Percentiles rank a stretch among this genome's conserved stretches.
Conservation (phyloP, 2,888 invertebrate genomes). For the Epistrophe eligans region DNA sequence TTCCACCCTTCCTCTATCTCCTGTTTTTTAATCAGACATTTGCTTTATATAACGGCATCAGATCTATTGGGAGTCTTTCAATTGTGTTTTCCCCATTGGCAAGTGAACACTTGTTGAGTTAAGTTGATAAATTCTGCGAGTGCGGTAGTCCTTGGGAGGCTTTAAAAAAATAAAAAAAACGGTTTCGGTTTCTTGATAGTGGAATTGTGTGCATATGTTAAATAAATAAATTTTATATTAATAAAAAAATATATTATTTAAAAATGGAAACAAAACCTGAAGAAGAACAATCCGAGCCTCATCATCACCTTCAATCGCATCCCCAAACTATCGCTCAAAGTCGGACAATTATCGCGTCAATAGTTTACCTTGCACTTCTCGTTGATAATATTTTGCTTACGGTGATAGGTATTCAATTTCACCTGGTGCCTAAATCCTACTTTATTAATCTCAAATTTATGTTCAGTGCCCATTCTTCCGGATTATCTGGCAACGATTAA, state of each 20-base stretch:
- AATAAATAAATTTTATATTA: conserved; percentile 4
- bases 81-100: conserved; percentile 80
- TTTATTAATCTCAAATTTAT: conserved; percentile 34
- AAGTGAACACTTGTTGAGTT: conserved; percentile 82
- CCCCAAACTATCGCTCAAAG: conserved; percentile 68
- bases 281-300: conserved; percentile 28
- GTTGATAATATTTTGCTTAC: conserved; percentile 95
- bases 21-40: conserved; percentile 49
- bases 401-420: conserved; percentile 88
- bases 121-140: conserved; percentile 10
- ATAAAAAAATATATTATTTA: neutral
- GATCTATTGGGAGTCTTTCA: conserved; percentile 80
- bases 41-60: conserved; percentile 64
- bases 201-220: conserved; percentile 46
- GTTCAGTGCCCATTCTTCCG: conserved; percentile 91
- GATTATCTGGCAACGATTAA: conserved; percentile 88
- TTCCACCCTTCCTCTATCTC: conserved; percentile 8
- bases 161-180: conserved; percentile 15
- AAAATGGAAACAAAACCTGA: conserved; percentile 28
- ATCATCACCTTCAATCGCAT: neutral
- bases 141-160: conserved; percentile 44
- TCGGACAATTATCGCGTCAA: conserved; percentile 84
- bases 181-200: conserved; percentile 32
- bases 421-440: conserved; percentile 15
- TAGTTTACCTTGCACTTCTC: conserved; percentile 90